phyloP scores from a whole-genome alignment of 2,888 invertebrate species.

The Steinernema scapterisci region DNA sequence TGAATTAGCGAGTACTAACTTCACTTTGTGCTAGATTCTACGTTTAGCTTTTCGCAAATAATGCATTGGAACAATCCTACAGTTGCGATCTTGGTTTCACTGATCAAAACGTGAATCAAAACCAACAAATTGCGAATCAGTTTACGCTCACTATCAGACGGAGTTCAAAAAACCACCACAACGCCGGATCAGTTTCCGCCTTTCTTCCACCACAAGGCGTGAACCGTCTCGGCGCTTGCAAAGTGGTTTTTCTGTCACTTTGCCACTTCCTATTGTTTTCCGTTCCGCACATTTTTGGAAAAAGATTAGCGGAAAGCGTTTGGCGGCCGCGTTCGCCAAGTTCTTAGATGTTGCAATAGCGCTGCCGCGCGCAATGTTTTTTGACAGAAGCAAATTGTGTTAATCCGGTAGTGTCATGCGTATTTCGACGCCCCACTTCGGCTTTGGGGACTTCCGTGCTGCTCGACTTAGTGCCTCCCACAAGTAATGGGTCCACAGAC shows the following conservation, averaged over 20 bases:
- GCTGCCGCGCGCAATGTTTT: slow-evolving; percentile 26
- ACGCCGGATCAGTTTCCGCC: slow-evolving; percentile 16
- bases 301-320: slow-evolving; percentile 30
- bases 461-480: not conserved
- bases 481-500: not conserved
- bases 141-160: too few species aligned
- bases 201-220: not conserved
- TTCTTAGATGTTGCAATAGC: slow-evolving; percentile 16
- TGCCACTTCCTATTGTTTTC: slow-evolving; percentile 20
- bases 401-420: slow-evolving; percentile 27
- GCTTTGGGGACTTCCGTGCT: not conserved
- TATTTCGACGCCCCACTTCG: not conserved
- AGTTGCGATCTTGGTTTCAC: too few species aligned
- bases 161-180: too few species aligned
- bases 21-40: too few species aligned
- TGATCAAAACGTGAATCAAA: too few species aligned
- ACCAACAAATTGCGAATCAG: too few species aligned
- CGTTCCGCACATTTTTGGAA: slow-evolving; percentile 26
- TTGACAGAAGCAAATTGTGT: slow-evolving; percentile 22
- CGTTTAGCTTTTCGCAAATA: too few species aligned
- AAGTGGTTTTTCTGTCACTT: slow-evolving; percentile 10
- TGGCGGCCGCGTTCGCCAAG: not conserved
- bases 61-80: too few species aligned
- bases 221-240: slow-evolving; percentile 12
- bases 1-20: too few species aligned